Percentiles rank a stretch among this genome's conserved stretches.
These are phyloP conservation scores for Hypsibius dujardini DNA, from an alignment of 1,140 invertebrate species.

Conservation along the genomic window DNA sequence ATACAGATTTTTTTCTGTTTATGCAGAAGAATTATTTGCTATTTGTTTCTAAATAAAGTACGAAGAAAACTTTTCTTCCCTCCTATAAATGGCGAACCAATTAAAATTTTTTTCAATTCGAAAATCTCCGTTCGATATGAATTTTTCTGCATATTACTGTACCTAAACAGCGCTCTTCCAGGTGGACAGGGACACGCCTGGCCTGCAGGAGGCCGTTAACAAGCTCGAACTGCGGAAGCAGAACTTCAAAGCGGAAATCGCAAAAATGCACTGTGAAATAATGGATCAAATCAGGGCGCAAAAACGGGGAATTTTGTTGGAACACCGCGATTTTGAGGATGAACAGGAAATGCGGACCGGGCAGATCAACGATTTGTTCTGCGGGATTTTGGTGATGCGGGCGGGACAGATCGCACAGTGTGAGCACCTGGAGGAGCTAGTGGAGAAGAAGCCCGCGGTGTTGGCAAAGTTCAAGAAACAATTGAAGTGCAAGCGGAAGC, in stretches of 20 bases:
- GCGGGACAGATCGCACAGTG: background rate
- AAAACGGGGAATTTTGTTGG: no score
- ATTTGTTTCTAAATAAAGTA: no score
- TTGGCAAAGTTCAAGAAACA: background rate
- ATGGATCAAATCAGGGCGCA: background rate
- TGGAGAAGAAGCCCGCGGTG: background rate
- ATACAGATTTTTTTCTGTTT: no score
- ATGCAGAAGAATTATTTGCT: no score
- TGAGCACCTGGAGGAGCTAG: background rate
- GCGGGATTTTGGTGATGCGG: background rate
- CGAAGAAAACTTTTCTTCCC: no score
- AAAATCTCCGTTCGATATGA: no score
- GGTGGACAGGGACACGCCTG: background rate
- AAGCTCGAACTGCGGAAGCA: background rate
- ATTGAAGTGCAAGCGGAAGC: constrained; percentile 7
- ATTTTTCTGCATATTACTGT: no score
- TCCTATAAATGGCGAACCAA: no score
- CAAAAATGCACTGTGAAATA: background rate
- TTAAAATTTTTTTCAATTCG: no score
- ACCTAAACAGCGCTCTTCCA: background rate
- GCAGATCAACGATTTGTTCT: no score
- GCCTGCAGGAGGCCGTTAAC: background rate
- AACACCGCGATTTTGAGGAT: no score
- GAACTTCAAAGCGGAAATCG: background rate
- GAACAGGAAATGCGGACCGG: no score